Conservation (phyloP, 2,113 vertebrate genomes). For the Tautogolabrus adspersus region DNA sequence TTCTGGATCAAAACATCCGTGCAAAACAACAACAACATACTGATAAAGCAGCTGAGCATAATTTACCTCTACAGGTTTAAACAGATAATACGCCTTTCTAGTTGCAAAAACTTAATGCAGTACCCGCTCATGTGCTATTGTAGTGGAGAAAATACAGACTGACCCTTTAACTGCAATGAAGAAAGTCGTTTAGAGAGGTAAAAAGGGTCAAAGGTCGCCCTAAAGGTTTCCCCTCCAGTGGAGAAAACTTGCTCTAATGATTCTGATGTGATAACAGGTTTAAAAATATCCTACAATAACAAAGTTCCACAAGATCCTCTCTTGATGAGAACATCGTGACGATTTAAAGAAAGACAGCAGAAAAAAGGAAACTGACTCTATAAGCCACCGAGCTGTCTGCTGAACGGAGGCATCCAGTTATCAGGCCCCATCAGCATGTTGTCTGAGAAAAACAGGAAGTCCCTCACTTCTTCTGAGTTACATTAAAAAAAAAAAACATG, state of each 20-base stretch:
- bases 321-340: constrained; percentile 16
- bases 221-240: not conserved
- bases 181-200: no score
- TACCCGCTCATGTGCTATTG: no score
- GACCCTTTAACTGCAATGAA: no score
- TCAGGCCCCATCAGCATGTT: constrained; percentile 60
- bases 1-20: no score
- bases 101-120: not conserved
- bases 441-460: constrained; percentile 75
- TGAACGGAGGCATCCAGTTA: constrained; percentile 44
- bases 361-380: not conserved
- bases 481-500: not conserved
- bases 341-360: no score
- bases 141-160: no score
- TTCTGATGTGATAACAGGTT: not conserved
- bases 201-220: no score
- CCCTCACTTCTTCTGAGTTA: constrained; percentile 26
- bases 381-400: not conserved
- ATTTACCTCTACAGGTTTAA: no score
- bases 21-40: no score
- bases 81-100: no score
- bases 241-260: no score
- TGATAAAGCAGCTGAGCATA: no score
- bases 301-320: not conserved
- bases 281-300: not conserved